Evolutionary conservation across 2,797 vertebrate genomes (phyloP).

Genomic region (Eidolon dupreanum): DNA sequence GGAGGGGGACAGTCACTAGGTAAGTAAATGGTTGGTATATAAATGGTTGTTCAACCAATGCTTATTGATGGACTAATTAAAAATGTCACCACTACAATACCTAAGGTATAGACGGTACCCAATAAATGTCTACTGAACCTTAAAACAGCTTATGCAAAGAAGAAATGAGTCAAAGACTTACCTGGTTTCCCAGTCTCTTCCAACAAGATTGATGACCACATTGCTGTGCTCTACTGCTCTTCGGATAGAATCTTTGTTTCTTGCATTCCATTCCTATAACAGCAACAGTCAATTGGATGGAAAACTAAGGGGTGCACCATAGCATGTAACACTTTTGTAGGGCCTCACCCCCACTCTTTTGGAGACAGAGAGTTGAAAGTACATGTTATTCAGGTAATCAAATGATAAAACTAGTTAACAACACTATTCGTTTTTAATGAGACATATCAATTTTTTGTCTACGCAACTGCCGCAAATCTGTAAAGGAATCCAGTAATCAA

Average conservation of each 20-base stretch:
- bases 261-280: slow-evolving; percentile 93
- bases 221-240: slow-evolving; percentile 92
- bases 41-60: neutral
- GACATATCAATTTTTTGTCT: neutral
- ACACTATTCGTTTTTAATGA: neutral
- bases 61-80: neutral
- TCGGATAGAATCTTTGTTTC: slow-evolving; percentile 92
- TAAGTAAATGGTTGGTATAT: neutral
- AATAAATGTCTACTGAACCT: neutral
- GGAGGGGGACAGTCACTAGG: no score
- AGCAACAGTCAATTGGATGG: slow-evolving; percentile 57
- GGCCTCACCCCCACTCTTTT: neutral
- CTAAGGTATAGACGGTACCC: neutral
- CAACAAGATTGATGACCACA: slow-evolving; percentile 97
- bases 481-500: neutral
- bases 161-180: slow-evolving; percentile 74
- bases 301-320: neutral
- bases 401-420: neutral
- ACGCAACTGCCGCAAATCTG: neutral
- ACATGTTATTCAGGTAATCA: neutral
- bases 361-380: neutral
- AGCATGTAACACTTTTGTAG: neutral
- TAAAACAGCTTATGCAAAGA: neutral
- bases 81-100: neutral
- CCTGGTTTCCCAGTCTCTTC: slow-evolving; percentile 97